Evolutionary conservation across 2,113 vertebrate species (phyloP).

Genomic region (Casuarius casuarius): DNA sequence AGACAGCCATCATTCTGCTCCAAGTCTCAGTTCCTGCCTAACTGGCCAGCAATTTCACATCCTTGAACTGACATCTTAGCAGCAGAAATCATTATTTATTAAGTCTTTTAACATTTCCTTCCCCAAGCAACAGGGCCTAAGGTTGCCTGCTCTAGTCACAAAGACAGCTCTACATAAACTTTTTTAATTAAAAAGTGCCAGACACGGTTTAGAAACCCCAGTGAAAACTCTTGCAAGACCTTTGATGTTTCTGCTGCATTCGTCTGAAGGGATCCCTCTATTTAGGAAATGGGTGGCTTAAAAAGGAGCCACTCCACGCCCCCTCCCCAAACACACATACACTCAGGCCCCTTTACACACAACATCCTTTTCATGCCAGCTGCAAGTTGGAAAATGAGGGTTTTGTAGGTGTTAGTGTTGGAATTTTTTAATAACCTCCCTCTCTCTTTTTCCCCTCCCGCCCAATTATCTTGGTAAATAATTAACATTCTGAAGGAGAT

Average conservation of each 20-base stretch:
- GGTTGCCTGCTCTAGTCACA: slow-evolving; percentile 64
- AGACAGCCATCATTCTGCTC: neutral
- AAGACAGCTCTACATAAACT: slow-evolving; percentile 69
- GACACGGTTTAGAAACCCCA: slow-evolving; percentile 72
- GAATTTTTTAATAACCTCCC: slow-evolving; percentile 74
- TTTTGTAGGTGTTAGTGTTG: slow-evolving; percentile 67
- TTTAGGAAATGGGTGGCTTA: slow-evolving; percentile 71
- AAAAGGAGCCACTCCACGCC: neutral
- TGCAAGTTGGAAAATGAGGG: slow-evolving; percentile 70
- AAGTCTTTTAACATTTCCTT: slow-evolving; percentile 51
- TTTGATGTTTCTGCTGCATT: slow-evolving; percentile 75
- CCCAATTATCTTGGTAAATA: slow-evolving; percentile 75
- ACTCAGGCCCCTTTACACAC: slow-evolving; percentile 67
- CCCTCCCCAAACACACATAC: slow-evolving; percentile 23
- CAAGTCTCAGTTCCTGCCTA: neutral
- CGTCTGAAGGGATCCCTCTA: slow-evolving; percentile 69
- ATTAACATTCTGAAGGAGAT: slow-evolving; percentile 78
- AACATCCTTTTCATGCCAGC: slow-evolving; percentile 77
- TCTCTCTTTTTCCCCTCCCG: slow-evolving; percentile 57
- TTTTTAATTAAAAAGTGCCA: slow-evolving; percentile 75
- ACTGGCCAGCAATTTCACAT: neutral
- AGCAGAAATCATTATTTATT: slow-evolving; percentile 52
- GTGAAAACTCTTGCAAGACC: slow-evolving; percentile 67
- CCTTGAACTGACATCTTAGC: neutral
- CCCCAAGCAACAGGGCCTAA: slow-evolving; percentile 34